Evolutionary conservation across 2,113 vertebrate species (phyloP).

Genomic region (Sakesphorus luctuosus): DNA sequence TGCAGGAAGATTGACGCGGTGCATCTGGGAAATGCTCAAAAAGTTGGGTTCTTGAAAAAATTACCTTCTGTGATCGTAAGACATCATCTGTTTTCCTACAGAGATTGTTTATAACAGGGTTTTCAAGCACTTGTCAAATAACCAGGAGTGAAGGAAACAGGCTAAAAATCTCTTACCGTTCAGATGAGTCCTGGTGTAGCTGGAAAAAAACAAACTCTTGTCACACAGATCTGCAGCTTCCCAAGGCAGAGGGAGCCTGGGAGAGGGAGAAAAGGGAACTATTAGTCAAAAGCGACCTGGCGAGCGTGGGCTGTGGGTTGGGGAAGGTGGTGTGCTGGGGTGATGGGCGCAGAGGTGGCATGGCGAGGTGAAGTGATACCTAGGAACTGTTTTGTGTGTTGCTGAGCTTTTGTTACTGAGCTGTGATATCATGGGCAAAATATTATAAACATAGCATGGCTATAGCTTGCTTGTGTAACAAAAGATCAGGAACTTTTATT

Average conservation of each 20-base stretch:
- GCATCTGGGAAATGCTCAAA: slow-evolving; percentile 51
- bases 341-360: slow-evolving; percentile 39
- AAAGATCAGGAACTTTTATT: slow-evolving; percentile 83
- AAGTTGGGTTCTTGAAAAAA: slow-evolving; percentile 72
- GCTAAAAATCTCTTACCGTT: slow-evolving; percentile 59
- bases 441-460: slow-evolving; percentile 85
- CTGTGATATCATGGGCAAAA: slow-evolving; percentile 88
- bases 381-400: slow-evolving; percentile 74
- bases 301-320: slow-evolving; percentile 21
- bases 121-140: slow-evolving; percentile 71
- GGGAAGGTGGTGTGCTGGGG: slow-evolving; percentile 46
- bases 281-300: slow-evolving; percentile 40
- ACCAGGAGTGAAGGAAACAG: slow-evolving; percentile 67
- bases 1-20: slow-evolving; percentile 59
- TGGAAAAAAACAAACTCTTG: slow-evolving; percentile 51
- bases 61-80: slow-evolving; percentile 66
- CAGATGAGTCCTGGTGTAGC: slow-evolving; percentile 29
- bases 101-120: slow-evolving; percentile 66
- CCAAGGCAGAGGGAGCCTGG: slow-evolving; percentile 58
- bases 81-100: slow-evolving; percentile 53
- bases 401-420: slow-evolving; percentile 78
- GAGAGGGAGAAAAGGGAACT: slow-evolving; percentile 59
- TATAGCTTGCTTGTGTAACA: slow-evolving; percentile 80
- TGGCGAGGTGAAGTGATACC: slow-evolving; percentile 80
- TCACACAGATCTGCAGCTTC: slow-evolving; percentile 62